Evolutionary conservation across 2,888 invertebrate species (phyloP).

Genomic region (Hoplodrina blanda): DNA sequence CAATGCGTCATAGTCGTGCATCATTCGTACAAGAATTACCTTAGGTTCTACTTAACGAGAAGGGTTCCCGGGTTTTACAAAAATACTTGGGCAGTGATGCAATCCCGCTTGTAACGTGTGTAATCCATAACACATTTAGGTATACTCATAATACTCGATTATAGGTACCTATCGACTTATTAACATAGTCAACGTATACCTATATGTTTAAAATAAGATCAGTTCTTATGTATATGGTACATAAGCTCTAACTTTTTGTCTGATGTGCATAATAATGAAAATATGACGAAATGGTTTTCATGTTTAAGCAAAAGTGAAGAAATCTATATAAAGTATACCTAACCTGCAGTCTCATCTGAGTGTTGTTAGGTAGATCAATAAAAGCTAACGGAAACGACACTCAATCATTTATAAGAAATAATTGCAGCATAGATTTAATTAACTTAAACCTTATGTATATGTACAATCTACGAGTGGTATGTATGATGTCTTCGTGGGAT

Average conservation of each 20-base stretch:
- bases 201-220: not conserved
- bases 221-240: not conserved
- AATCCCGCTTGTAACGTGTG: conserved; percentile 40
- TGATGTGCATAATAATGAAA: not conserved
- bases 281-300: conserved; percentile 1
- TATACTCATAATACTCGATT: not conserved
- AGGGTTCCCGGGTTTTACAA: conserved; percentile 65
- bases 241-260: not conserved
- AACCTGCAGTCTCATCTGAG: conserved; percentile 42
- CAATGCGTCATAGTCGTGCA: conserved; percentile 79
- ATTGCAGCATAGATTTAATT: conserved; percentile 60
- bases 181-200: not conserved
- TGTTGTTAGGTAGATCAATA: conserved; percentile 61
- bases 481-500: conserved; percentile 59
- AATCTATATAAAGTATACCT: conserved; percentile 21
- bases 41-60: conserved; percentile 62
- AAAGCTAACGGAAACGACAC: conserved; percentile 70
- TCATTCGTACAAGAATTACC: conserved; percentile 69
- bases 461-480: conserved; percentile 14
- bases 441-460: conserved; percentile 51
- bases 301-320: conserved; percentile 16
- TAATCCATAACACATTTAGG: not conserved
- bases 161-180: not conserved
- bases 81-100: conserved; percentile 67
- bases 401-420: conserved; percentile 63